phyloP scores from a whole-genome alignment of 2,113 vertebrate species.

The Phyllostomus discolor region DNA sequence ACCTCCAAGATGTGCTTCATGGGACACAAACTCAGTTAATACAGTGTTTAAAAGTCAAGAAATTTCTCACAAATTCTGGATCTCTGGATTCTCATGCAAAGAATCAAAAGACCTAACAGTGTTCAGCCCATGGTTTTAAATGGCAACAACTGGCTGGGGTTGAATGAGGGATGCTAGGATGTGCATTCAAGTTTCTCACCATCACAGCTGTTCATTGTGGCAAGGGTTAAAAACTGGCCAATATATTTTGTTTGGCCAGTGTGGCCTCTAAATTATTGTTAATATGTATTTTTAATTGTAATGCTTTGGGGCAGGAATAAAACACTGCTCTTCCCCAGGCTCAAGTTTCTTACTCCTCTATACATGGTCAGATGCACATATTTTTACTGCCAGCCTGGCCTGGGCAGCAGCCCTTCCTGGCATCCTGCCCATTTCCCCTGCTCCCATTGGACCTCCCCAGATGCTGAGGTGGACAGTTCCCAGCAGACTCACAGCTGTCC shows the following conservation, averaged over 20 bases:
- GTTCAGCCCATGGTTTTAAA: neutral
- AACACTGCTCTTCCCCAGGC: neutral
- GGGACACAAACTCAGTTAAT: neutral
- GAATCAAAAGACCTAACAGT: neutral
- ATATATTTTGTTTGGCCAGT: neutral
- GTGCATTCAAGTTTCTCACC: neutral
- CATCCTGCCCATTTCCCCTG: neutral
- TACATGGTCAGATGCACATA: neutral
- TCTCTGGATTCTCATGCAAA: neutral
- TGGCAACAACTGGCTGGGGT: neutral
- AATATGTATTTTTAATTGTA: neutral
- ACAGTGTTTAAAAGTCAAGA: neutral
- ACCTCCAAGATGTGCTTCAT: neutral
- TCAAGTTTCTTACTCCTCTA: neutral
- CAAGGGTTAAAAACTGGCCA: neutral
- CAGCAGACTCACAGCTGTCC: neutral
- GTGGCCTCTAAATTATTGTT: neutral
- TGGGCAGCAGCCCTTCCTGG: neutral
- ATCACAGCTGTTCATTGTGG: neutral
- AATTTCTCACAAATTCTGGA: neutral
- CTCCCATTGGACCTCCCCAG: neutral
- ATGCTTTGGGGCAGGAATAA: neutral
- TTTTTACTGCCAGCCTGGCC: neutral
- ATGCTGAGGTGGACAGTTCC: neutral
- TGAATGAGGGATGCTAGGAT: neutral